Evolutionary conservation across 1,140 invertebrate species (phyloP), one percentile per base, ranked within the genome.

Genomic region (Phenacoccus solenopsis): DNA sequence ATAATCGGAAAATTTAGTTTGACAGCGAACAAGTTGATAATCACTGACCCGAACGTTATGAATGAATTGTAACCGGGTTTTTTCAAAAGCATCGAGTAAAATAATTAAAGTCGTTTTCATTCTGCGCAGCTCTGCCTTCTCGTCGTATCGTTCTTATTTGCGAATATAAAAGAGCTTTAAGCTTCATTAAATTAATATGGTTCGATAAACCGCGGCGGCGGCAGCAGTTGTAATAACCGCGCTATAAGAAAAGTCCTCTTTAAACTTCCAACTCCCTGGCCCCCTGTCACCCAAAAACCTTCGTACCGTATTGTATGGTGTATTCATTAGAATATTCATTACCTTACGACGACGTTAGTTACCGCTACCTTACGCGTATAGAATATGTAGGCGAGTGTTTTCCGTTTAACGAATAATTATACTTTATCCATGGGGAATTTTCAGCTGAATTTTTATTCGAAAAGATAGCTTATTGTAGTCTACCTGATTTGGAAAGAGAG

Each of bases 311-410:
- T 49, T 49, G 38, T 49, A 49, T 49, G 20, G 38, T 16, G 20
- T 49, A 49, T 49, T 49, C 38, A 49, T 49, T 49, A 49, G 38
- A 49, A 49, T 49, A 49, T 49, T 49, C 38, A 49, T 49, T 49
- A 49, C 38, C 3, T 10, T 49, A n/a, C 38, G 38, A 49, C 38
- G 38, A 49, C 20, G 38, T 49, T 49, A 49, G 38, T 49, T 49
- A 49, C 38, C 38, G 13, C 16, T n/a, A 10, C 20, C 38, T n/a
- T 9, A 49, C 38, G 38, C n/a, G n/a, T n/a, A n/a, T n/a, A n/a
- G n/a, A n/a, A n/a, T n/a, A n/a, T n/a, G n/a, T n/a, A 49, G 38
- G 38, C n/a, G n/a, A 49, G 38, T 49, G 38, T 49, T 49, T 49
- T 49, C 38, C 38, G 20, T 49, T 49, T 49, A 49, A 49, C 38